Base-by-base conservation (phyloP, 2,888 invertebrate genomes). In the Aphelenchoides bicaudatus region DNA sequence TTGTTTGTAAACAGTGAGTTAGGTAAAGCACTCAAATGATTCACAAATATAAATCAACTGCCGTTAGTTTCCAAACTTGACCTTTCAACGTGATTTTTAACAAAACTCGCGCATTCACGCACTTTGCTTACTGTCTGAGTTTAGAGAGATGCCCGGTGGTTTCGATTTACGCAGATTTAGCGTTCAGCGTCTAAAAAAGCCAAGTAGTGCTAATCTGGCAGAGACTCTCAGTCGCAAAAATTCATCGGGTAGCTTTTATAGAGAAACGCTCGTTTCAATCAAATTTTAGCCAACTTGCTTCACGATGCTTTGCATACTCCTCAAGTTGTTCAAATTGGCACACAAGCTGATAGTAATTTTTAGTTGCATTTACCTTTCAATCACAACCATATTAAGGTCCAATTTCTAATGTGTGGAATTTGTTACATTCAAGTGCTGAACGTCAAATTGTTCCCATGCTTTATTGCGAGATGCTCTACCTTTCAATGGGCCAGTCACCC, bases 391-490 rank as follows among this genome's bases (percentile, higher is more conserved):
- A 34, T 68, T 60, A 28, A 65, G 71, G 70, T 30, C 71, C 69
- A 13, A 69, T 70, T 43, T 68, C 65, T 48, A 69, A 72, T 58
- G 69, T 69, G 1, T 66, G 16, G 65, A 63, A 27, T 16, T 39
- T 6, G 53, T 43, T 37, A 38, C 30, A 30, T 34, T 39, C 19
- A 43, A 55, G 10, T 56, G 52, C 2, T 25, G 49, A 4, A 43
- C 56, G 1, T 10, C 38, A 16, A 19, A 13, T 2, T 19, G 21
- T 21, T 10, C 52, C 52, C 1, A 43, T 58, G 8, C 28, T 68
- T 3, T 63, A 55, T 48, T 68, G 68, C 30, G 68, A 68, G 28
- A 51, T 68, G 71, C 51, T 68, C 37, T 47, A 66, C 27, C 47
- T 66, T 28, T 30, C n/a, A 37, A 13, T 34, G 59, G 25, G 23